Evolutionary conservation across 2,113 vertebrate genomes (phyloP).

Genomic region (Spea multiplicata): DNA sequence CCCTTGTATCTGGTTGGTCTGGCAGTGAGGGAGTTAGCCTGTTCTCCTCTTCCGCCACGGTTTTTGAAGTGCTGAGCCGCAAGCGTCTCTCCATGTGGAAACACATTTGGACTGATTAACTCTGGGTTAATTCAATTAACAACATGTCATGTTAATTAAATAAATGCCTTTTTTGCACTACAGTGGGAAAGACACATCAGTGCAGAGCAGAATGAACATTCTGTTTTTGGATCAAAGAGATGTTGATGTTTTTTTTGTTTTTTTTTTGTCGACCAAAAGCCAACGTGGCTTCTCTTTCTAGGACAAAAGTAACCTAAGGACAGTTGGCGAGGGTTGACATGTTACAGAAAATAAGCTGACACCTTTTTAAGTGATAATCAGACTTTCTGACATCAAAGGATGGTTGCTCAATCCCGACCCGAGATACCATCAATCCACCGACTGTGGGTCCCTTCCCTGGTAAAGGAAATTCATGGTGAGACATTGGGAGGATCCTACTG

Average conservation of each 20-base stretch:
- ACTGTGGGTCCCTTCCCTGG: too few relatives aligned
- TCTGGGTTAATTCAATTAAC: constrained; percentile 45
- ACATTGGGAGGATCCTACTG: too few relatives aligned
- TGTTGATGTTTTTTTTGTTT: neutral
- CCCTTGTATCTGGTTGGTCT: neutral
- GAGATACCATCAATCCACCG: too few relatives aligned
- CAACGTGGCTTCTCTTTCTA: neutral
- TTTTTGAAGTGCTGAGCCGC: constrained; percentile 12
- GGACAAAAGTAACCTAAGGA: neutral
- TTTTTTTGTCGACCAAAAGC: neutral
- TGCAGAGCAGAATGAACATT: neutral
- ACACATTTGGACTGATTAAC: constrained; percentile 42
- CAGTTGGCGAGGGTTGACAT: neutral
- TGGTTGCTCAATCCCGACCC: too few relatives aligned
- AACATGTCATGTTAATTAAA: constrained; percentile 42
- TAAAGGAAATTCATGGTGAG: too few relatives aligned
- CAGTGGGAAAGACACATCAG: constrained; percentile 1
- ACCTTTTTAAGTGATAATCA: neutral
- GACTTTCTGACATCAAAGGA: neutral
- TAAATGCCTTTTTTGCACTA: constrained; percentile 24
- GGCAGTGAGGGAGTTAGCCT: neutral
- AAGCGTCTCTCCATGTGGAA: constrained; percentile 37
- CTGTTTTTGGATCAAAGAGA: constrained; percentile 1
- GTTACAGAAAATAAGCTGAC: neutral
- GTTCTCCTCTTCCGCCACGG: neutral